Evolutionary conservation across 2,797 vertebrate genomes (phyloP).

Genomic region (Dromococcyx pavoninus): DNA sequence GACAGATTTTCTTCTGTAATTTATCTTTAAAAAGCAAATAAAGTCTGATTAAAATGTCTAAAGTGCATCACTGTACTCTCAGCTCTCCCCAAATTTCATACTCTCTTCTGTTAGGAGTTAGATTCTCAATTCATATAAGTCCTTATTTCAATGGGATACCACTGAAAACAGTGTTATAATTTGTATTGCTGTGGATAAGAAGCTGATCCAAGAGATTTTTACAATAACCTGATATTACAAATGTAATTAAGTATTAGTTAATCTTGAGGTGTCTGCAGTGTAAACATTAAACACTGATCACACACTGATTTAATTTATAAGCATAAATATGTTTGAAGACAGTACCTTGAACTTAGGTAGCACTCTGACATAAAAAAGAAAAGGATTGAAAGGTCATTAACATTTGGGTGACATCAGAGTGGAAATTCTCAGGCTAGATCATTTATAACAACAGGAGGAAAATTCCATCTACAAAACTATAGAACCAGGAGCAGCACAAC

Average conservation of each 20-base stretch:
- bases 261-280: slow-evolving; percentile 56
- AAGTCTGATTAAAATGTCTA: background rate
- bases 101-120: background rate
- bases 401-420: background rate
- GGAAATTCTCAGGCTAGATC: background rate
- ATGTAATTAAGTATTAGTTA: slow-evolving; percentile 65
- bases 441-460: background rate
- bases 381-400: slow-evolving; percentile 9
- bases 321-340: slow-evolving; percentile 55
- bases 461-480: background rate
- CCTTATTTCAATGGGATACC: background rate
- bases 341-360: slow-evolving; percentile 48
- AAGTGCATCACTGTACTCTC: background rate
- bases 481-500: background rate
- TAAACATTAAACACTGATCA: slow-evolving; percentile 76
- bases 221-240: slow-evolving; percentile 43
- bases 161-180: background rate
- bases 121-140: background rate
- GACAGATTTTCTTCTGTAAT: background rate
- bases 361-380: slow-evolving; percentile 14
- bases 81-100: background rate
- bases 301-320: slow-evolving; percentile 66
- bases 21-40: background rate
- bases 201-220: slow-evolving; percentile 32
- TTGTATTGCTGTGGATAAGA: background rate